phyloP scores from a whole-genome alignment of 2,888 invertebrate genomes.

The Volucella inflata region DNA sequence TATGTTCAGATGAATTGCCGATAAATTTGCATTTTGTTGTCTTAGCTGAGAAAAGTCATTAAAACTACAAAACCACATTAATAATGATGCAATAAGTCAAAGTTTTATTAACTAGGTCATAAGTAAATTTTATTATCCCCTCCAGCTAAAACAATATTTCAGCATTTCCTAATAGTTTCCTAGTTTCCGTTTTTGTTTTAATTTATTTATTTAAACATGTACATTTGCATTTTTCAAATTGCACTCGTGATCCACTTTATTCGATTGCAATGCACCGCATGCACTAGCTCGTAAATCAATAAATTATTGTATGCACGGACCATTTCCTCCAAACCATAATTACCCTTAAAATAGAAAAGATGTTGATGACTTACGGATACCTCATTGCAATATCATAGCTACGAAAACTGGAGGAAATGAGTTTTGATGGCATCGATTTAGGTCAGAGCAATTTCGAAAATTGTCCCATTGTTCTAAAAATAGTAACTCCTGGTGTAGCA shows the following conservation, averaged over 20 bases:
- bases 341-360: constrained; percentile 33
- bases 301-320: constrained; percentile 14
- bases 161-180: too few relatives aligned
- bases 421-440: constrained; percentile 13
- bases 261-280: constrained; percentile 7
- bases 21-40: too few relatives aligned
- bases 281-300: constrained; percentile 32
- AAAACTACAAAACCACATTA: too few relatives aligned
- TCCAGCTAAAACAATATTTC: too few relatives aligned
- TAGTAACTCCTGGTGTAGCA: not conserved
- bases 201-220: too few relatives aligned
- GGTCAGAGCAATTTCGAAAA: constrained; percentile 3
- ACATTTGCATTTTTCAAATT: not conserved
- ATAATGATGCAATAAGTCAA: too few relatives aligned
- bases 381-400: constrained; percentile 4
- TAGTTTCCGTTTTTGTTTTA: too few relatives aligned
- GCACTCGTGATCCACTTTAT: constrained; percentile 14
- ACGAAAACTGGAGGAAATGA: constrained; percentile 2
- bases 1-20: too few relatives aligned
- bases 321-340: not conserved
- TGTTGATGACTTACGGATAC: constrained; percentile 3
- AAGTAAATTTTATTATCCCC: too few relatives aligned
- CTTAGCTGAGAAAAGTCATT: too few relatives aligned
- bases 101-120: too few relatives aligned
- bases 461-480: not conserved